Percentiles rank a stretch among this genome's conserved stretches.
phyloP scores from a whole-genome alignment of 2,888 invertebrate genomes.

The Drosophila gaucha region DNA sequence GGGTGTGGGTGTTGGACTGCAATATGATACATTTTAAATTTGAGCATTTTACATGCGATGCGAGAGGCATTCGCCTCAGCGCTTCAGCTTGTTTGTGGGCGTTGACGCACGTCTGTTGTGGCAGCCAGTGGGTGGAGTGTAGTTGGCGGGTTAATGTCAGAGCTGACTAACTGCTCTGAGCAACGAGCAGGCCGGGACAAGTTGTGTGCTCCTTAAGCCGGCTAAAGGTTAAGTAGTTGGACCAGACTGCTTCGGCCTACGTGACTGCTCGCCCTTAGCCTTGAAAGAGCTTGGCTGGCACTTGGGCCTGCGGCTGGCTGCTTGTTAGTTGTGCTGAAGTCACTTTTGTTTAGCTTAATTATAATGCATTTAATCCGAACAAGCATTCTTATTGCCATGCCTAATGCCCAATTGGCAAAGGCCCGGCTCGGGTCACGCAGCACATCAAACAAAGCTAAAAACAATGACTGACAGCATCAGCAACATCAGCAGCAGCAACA shows the following conservation, averaged over 20 bases:
- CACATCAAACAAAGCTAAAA: conserved; percentile 32
- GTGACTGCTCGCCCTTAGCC: conserved; percentile 55
- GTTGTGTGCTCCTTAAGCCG: conserved; percentile 8
- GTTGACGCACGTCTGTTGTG: conserved; percentile 28
- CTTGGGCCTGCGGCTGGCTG: conserved; percentile 23
- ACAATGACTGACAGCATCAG: conserved; percentile 19
- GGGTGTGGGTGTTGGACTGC: conserved; percentile 16
- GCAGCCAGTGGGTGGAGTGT: neutral
- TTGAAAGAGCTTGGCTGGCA: conserved; percentile 59
- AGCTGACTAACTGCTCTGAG: conserved; percentile 28
- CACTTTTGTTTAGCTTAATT: conserved; percentile 34
- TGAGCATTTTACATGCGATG: conserved; percentile 55
- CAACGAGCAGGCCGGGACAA: neutral
- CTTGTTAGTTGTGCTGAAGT: conserved; percentile 34
- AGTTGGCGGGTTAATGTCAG: conserved; percentile 62
- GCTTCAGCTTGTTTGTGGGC: conserved; percentile 38
- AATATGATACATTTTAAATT: conserved; percentile 68
- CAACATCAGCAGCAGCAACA: neutral
- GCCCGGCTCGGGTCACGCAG: conserved; percentile 31
- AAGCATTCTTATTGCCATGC: conserved; percentile 30
- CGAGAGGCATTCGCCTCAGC: conserved; percentile 20
- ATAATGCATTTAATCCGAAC: conserved; percentile 48
- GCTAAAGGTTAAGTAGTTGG: conserved; percentile 73
- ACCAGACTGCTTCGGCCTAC: conserved; percentile 18
- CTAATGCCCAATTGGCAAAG: conserved; percentile 36